Evolutionary conservation across 2,888 invertebrate species (phyloP), one percentile per base, ranked within the genome.

Genomic region (Elegia similella): DNA sequence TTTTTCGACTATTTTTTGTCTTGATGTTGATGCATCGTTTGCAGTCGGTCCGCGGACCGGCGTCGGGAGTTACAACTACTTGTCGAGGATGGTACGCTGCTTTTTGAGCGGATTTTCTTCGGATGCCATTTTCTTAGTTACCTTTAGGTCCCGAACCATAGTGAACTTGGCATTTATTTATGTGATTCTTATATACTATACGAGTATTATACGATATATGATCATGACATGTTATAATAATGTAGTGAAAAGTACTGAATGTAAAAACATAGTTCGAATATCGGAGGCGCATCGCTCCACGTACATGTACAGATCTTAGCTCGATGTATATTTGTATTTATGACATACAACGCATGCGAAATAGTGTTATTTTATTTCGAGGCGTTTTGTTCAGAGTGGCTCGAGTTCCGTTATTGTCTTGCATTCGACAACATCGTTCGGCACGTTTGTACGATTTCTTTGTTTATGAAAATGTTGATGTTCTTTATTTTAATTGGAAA

Each of bases 111-210:
- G 73, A 72, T 76, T 80, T 82, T 82, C 78, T 84, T 86, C 80
- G 76, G 80, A 88, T 88, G 90, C 89, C 90, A 89, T 89, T 87
- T 82, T 84, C 87, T 88, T 84, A 89, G 88, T 90, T 90, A 90
- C 89, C 89, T 75, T 75, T 88, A 88, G 87, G 83, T 86, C 81
- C 82, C 75, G 78, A 85, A 86, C 86, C 86, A 84, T 88, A 87
- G 82, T 84, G 82, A 86, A 86, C 87, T 80, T 86, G 89, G 90
- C 90, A 90, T 90, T 90, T 90, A 89, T 87, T 88, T 84, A 84
- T 88, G 88, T 88, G 87, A 88, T 89, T 84, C 80, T 82, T 86
- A 76, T 80, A 80, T 81, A 83, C 79, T 83, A 76, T 84, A 81
- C 83, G 79, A 86, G 83, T 87, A 85, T 84, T 84, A 82, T 77